These are phyloP conservation scores for Drosophila engyochracea DNA, from an alignment of 2,888 invertebrate genomes.

Conservation along the genomic window DNA sequence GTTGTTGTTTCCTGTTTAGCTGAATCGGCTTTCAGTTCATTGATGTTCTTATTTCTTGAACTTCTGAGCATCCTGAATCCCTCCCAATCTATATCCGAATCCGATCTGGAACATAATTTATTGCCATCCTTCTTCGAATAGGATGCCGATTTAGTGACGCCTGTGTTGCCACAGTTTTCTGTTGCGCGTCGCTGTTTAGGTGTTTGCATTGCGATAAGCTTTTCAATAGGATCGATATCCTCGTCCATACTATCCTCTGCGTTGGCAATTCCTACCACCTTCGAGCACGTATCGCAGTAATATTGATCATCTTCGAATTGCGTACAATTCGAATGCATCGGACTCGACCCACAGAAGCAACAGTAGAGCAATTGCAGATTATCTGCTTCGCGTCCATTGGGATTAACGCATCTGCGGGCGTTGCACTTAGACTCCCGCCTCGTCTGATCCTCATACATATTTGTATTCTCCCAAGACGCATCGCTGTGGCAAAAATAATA, in stretches of 20 bases:
- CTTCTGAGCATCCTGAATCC: not conserved
- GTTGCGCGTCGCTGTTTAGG: not conserved
- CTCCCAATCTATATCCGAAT: not conserved
- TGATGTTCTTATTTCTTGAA: not conserved
- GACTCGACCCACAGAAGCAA: conserved; percentile 77
- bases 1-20: not conserved
- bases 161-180: not conserved
- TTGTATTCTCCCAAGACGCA: conserved; percentile 92
- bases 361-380: conserved; percentile 61
- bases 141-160: not conserved
- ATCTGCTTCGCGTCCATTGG: conserved; percentile 85
- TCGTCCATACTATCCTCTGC: not conserved
- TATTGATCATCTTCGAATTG: not conserved
- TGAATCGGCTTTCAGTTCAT: not conserved
- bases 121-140: not conserved
- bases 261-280: not conserved
- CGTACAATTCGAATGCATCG: conserved; percentile 40
- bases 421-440: conserved; percentile 87
- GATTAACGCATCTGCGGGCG: conserved; percentile 87
- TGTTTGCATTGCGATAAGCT: not conserved
- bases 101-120: not conserved
- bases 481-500: conserved; percentile 86
- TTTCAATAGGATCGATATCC: not conserved
- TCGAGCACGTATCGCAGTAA: conserved; percentile 33
- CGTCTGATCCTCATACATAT: conserved; percentile 91